Percentiles rank a stretch among this genome's conserved stretches.
Conservation (phyloP, 2,888 invertebrate species). For the Cryptophagus acutangulus region DNA sequence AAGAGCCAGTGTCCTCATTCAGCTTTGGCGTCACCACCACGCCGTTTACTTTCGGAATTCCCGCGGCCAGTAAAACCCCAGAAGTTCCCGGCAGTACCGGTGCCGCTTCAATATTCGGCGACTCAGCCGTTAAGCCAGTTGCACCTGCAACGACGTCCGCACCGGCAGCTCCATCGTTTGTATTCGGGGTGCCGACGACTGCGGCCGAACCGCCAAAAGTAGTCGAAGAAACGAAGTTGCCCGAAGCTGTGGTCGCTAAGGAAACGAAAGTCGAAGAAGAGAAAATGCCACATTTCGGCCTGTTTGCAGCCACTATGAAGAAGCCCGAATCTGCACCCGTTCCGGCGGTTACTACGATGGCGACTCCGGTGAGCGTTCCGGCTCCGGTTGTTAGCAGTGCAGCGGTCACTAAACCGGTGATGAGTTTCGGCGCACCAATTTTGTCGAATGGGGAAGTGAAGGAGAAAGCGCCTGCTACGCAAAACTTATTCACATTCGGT, state of each 20-base stretch:
- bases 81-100: constrained; percentile 13
- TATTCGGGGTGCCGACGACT: constrained; percentile 4
- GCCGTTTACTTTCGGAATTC: constrained; percentile 45
- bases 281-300: no score
- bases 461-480: neutral
- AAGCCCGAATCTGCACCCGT: no score
- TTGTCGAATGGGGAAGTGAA: constrained; percentile 1
- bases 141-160: constrained; percentile 15
- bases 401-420: neutral
- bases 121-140: constrained; percentile 16
- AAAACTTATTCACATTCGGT: neutral
- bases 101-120: constrained; percentile 27
- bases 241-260: neutral
- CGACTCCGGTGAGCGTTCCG: constrained; percentile 17
- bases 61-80: constrained; percentile 18
- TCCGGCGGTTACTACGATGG: constrained; percentile 15
- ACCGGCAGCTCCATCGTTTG: constrained; percentile 3
- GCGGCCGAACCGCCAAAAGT: neutral
- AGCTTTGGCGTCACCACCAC: constrained; percentile 50
- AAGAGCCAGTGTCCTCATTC: constrained; percentile 38
- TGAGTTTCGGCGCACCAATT: neutral
- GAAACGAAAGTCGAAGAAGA: constrained; percentile 8
- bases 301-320: no score
- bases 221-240: neutral
- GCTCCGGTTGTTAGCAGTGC: neutral